Conservation (phyloP, 2,113 vertebrate genomes). For the Oryzias melastigma region DNA sequence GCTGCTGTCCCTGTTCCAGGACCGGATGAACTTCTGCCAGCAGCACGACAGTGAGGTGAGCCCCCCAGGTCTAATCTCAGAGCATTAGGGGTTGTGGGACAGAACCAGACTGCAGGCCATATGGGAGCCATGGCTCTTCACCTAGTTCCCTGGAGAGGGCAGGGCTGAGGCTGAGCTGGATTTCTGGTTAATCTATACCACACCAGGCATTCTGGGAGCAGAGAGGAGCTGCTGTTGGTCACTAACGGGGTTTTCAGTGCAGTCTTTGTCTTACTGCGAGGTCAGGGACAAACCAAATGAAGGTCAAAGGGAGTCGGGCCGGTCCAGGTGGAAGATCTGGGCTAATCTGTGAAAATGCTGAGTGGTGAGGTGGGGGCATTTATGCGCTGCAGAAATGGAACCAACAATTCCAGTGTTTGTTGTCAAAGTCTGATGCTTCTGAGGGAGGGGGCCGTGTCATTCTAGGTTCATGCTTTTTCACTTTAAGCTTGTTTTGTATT, state of each 20-base stretch:
- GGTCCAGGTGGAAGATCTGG: too few species aligned
- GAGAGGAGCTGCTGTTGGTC: constrained; percentile 52
- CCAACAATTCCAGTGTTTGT: too few species aligned
- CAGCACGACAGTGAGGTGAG: constrained; percentile 84
- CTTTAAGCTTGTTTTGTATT: not conserved
- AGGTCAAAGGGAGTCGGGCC: not conserved
- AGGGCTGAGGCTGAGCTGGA: constrained; percentile 63
- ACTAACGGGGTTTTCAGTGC: too few species aligned
- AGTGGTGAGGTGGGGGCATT: too few species aligned
- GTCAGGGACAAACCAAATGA: not conserved
- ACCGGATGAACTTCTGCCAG: constrained; percentile 83
- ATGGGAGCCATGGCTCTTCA: constrained; percentile 72
- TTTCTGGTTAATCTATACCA: constrained; percentile 74
- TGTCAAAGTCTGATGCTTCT: too few species aligned
- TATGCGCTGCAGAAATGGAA: too few species aligned
- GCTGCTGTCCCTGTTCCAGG: constrained; percentile 84
- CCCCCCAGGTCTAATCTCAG: constrained; percentile 10
- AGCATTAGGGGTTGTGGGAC: constrained; percentile 40
- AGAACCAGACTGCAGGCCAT: constrained; percentile 55
- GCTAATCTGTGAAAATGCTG: too few species aligned
- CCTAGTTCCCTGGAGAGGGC: constrained; percentile 66
- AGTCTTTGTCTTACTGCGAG: too few species aligned
- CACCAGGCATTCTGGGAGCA: constrained; percentile 54
- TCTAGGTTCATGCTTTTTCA: too few species aligned
- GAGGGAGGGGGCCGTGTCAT: too few species aligned